Percentiles rank a stretch among this genome's conserved stretches.
These are phyloP conservation scores for Tragelaphus buxtoni DNA, from an alignment of 2,113 vertebrate species.

Conservation along the genomic window DNA sequence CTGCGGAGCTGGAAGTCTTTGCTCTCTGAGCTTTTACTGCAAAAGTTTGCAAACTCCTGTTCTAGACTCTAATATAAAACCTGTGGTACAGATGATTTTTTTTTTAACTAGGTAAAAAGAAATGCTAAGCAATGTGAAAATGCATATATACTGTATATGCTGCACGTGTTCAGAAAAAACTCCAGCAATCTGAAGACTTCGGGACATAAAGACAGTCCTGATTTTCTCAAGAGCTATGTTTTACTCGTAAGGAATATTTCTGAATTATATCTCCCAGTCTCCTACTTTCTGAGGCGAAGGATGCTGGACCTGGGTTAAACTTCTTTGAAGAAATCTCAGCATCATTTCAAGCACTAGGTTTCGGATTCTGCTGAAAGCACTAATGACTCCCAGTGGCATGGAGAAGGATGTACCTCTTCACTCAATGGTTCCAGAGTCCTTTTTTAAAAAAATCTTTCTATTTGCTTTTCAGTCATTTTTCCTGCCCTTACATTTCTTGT, in stretches of 20 bases:
- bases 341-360: neutral
- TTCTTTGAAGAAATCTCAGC: neutral
- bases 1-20: neutral
- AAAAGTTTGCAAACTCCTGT: neutral
- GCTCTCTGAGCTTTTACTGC: neutral
- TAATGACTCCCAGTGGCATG: accelerated
- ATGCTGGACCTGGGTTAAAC: no score
- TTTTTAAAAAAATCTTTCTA: neutral
- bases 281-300: neutral
- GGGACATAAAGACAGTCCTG: neutral
- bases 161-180: accelerated
- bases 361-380: neutral
- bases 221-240: neutral
- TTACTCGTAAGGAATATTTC: neutral
- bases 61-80: neutral
- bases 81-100: neutral
- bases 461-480: neutral
- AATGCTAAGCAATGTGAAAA: no score
- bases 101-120: neutral
- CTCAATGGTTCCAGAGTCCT: accelerated
- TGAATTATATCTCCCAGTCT: neutral
- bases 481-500: neutral
- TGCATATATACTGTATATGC: accelerated
- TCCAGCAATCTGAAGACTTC: neutral
- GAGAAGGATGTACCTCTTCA: neutral